phyloP scores from a whole-genome alignment of 2,113 vertebrate species.

The Vidua chalybeata region DNA sequence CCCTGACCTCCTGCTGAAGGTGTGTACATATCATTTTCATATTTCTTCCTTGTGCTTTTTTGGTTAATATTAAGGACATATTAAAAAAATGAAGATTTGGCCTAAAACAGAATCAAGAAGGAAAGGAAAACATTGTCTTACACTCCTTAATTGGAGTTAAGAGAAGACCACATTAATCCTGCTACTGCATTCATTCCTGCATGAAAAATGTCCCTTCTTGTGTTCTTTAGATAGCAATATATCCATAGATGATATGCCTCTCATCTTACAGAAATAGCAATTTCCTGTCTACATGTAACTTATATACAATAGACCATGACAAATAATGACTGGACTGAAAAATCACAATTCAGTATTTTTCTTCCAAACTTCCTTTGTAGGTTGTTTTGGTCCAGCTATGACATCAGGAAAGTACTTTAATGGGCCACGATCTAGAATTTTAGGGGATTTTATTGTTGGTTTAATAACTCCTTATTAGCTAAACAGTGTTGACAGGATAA shows the following conservation, averaged over 20 bases:
- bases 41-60: background rate
- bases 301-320: background rate
- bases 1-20: background rate
- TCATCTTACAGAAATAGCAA: background rate
- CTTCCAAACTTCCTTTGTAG: background rate
- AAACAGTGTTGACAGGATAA: background rate
- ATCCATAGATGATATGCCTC: background rate
- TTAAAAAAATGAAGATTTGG: background rate
- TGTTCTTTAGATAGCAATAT: background rate
- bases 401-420: background rate
- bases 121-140: background rate
- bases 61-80: background rate
- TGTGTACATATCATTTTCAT: fast-evolving
- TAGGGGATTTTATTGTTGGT: background rate
- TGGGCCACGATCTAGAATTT: background rate
- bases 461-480: conserved; percentile 16
- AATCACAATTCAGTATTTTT: background rate
- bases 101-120: background rate
- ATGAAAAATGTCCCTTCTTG: background rate
- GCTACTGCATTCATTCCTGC: background rate
- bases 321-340: background rate
- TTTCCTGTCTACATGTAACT: background rate
- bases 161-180: background rate
- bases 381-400: background rate
- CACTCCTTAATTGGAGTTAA: background rate